Evolutionary conservation across 2,888 invertebrate species (phyloP).

Genomic region (Drosophila crucigera): DNA sequence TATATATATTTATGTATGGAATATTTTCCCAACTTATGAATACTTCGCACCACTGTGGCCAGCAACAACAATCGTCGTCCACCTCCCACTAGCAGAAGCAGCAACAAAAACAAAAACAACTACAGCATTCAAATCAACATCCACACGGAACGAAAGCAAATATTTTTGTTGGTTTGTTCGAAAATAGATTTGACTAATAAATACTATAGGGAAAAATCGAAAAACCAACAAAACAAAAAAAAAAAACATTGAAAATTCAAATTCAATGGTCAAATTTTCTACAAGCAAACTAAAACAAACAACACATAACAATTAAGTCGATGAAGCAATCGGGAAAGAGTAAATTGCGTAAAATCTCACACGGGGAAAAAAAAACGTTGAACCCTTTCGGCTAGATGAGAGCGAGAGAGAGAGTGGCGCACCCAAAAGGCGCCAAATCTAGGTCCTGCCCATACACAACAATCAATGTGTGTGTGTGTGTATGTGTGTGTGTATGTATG

Average conservation of each 20-base stretch:
- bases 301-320: conserved; percentile 27
- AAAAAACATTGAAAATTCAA: conserved; percentile 45
- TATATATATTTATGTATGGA: not conserved
- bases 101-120: conserved; percentile 32
- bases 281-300: conserved; percentile 40
- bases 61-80: conserved; percentile 18
- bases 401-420: conserved; percentile 42
- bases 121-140: conserved; percentile 46
- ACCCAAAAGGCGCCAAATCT: conserved; percentile 57
- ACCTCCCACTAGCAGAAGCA: conserved; percentile 23
- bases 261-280: conserved; percentile 23
- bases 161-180: conserved; percentile 63
- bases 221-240: conserved; percentile 44
- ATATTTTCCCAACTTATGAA: conserved; percentile 7
- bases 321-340: conserved; percentile 31
- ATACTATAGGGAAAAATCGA: conserved; percentile 76
- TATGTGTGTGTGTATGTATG: not conserved
- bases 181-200: conserved; percentile 83
- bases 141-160: conserved; percentile 44
- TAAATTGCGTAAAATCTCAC: conserved; percentile 57
- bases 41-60: conserved; percentile 41
- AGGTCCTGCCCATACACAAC: conserved; percentile 48
- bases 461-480: not conserved
- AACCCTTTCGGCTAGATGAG: conserved; percentile 42
- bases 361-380: conserved; percentile 21